Percentiles rank a stretch among this genome's conserved stretches.
Conservation (phyloP, 2,888 invertebrate genomes). For the Tetheella fluctuosa region DNA sequence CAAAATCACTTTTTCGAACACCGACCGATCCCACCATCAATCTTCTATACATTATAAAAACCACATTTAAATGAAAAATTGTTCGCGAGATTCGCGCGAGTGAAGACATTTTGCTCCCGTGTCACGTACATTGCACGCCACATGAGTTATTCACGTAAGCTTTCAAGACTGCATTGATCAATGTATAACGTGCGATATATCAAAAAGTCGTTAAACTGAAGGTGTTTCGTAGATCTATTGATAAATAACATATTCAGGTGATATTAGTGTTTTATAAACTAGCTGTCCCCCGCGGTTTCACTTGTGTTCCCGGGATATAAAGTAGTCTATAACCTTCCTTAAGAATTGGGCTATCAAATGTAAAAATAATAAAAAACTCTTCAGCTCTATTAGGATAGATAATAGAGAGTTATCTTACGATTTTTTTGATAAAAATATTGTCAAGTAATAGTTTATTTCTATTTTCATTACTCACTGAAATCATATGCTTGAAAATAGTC, state of each 20-base stretch:
- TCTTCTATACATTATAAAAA: conserved; percentile 2
- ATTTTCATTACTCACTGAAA: too few species aligned
- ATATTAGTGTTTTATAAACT: too few species aligned
- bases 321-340: too few species aligned
- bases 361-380: too few species aligned
- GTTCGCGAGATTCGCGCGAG: conserved; percentile 37
- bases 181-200: conserved; percentile 20
- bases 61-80: conserved; percentile 40
- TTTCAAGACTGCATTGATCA: conserved; percentile 37
- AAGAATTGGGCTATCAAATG: too few species aligned
- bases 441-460: too few species aligned
- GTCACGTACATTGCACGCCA: conserved; percentile 46
- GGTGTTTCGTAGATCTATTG: background rate
- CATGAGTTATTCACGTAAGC: conserved; percentile 41
- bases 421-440: too few species aligned
- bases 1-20: conserved; percentile 1
- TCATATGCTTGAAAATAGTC: too few species aligned
- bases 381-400: too few species aligned
- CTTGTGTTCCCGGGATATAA: too few species aligned
- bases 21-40: background rate
- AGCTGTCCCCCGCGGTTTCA: too few species aligned
- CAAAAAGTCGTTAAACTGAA: background rate
- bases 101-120: conserved; percentile 33
- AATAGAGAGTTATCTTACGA: too few species aligned
- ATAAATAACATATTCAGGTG: background rate